phyloP scores from a whole-genome alignment of 2,888 invertebrate species.

The Campoplex nolae region DNA sequence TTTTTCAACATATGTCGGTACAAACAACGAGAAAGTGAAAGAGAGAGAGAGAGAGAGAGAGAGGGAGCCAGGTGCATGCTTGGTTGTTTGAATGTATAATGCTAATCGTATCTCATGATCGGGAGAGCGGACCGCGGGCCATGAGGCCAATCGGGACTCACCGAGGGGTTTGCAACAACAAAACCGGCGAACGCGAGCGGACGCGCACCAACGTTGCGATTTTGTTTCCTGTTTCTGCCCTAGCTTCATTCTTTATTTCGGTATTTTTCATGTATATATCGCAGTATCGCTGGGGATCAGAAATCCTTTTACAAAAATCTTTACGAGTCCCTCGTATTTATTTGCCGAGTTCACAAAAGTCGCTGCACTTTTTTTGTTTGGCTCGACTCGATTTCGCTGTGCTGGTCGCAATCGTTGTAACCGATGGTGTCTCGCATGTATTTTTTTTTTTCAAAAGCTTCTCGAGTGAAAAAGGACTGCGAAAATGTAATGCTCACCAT shows the following conservation, averaged over 20 bases:
- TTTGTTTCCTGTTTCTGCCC: conserved; percentile 28
- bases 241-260: conserved; percentile 2
- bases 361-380: no score
- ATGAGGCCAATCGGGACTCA: not conserved
- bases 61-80: conserved; percentile 49
- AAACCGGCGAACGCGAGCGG: not conserved
- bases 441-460: no score
- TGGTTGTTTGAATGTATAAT: conserved; percentile 50
- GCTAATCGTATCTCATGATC: conserved; percentile 43
- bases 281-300: not conserved
- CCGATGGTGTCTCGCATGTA: no score
- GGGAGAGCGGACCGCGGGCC: not conserved
- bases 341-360: no score
- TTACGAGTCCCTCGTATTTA: no score
- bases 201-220: conserved; percentile 9
- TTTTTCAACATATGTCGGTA: conserved; percentile 43
- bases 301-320: not conserved
- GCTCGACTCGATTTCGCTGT: no score
- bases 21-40: not conserved
- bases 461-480: no score
- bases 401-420: no score
- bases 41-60: not conserved
- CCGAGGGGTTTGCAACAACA: not conserved
- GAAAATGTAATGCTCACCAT: no score
- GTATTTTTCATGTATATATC: not conserved